Evolutionary conservation across 2,888 invertebrate species (phyloP), one percentile per base, ranked within the genome.

Genomic region (Troglohyphantes excavatus): DNA sequence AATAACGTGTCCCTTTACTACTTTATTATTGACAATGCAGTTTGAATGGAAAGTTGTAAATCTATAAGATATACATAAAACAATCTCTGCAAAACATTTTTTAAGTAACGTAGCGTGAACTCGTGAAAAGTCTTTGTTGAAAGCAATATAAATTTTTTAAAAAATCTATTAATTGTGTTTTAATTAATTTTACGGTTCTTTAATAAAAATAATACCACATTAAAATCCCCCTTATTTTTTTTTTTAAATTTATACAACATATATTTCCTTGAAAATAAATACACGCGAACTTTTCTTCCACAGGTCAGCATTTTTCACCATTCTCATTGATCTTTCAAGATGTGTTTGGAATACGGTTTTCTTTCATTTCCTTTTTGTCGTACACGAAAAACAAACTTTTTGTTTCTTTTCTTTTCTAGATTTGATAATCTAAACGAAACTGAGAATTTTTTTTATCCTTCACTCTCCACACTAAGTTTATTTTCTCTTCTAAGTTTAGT

Each of bases 371-470:
- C 5, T 53, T 33, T 9, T 33, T 33, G n/a, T n/a, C n/a, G n/a
- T n/a, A n/a, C 53, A 9, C 2, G 17, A n/a, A 53, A 13, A 53
- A 17, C 5, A 17, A 13, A 5, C 13, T 39, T 39, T 11, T 43
- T 11, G 46, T 19, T 26, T 68, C 46, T 23, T 3, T n/a, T n/a
- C 26, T 46, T 26, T 43, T 17, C 11, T 6, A 23, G 63, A 2
- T n/a, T 39, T 63, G 78, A 63, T 78, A 63, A 78, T 78, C 63
- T 26, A 43, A 78, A 23, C 11, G 78, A 78, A 63, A 26, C 17
- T 19, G 21, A 23, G 39, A 65, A 63, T 7, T 23, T 26, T 78
- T 78, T 78, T 68, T 39, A 17, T 70, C 26, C 21, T 59, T 7
- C 23, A 21, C 21, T 19, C 26, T 59, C 59, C 3, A n/a, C n/a